Percentiles rank a stretch among this genome's conserved stretches.
phyloP scores from a whole-genome alignment of 2,113 vertebrate species.

The Albula goreensis region DNA sequence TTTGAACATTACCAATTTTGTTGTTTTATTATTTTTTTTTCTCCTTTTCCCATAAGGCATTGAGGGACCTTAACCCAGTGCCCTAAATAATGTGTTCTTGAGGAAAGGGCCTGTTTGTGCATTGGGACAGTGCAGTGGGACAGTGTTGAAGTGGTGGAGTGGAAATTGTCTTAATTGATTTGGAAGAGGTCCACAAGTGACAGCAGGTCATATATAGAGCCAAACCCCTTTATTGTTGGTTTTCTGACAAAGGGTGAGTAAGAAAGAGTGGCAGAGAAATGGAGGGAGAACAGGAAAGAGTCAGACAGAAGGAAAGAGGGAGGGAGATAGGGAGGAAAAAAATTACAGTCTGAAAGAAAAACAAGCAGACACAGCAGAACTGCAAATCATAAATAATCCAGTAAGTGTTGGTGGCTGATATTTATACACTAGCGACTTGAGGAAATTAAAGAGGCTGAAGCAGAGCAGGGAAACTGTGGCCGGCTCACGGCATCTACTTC shows the following conservation, averaged over 20 bases:
- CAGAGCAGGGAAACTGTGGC: background rate
- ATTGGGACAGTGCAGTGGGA: background rate
- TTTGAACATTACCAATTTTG: background rate
- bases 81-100: slow-evolving; percentile 18
- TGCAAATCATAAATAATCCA: background rate
- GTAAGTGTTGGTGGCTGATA: background rate
- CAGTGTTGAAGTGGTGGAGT: slow-evolving; percentile 24
- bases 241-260: background rate
- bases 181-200: slow-evolving; percentile 27
- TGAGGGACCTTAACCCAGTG: slow-evolving; percentile 15
- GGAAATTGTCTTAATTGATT: slow-evolving; percentile 33
- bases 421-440: background rate
- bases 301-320: background rate
- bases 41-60: background rate
- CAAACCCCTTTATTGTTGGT: slow-evolving; percentile 4
- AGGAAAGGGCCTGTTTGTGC: background rate
- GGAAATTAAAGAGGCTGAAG: background rate
- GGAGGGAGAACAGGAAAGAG: background rate
- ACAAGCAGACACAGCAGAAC: background rate
- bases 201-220: slow-evolving; percentile 22
- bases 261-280: background rate
- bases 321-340: background rate
- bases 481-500: background rate
- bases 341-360: background rate
- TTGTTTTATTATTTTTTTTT: background rate